These are phyloP conservation scores for Xestia xanthographa DNA, from an alignment of 2,888 invertebrate genomes.

Conservation along the genomic window DNA sequence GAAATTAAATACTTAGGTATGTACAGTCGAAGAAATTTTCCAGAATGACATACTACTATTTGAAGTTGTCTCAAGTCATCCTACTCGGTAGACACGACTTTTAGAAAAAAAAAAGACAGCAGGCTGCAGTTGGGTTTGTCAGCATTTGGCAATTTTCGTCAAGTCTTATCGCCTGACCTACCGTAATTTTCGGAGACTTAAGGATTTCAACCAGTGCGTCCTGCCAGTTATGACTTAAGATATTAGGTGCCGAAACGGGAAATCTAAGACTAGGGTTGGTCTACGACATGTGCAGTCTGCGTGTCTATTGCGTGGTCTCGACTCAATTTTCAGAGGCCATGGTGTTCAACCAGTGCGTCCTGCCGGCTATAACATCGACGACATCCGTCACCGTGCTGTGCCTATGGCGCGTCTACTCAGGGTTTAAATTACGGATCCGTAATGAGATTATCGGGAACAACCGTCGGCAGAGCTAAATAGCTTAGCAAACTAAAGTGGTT, in stretches of 20 bases:
- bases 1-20: slow-evolving; percentile 9
- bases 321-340: too few relatives aligned
- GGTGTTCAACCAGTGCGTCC: too few relatives aligned
- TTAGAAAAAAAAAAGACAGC: too few relatives aligned
- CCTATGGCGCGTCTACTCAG: background rate
- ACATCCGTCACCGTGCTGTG: background rate
- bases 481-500: background rate
- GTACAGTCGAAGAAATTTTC: background rate
- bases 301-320: background rate
- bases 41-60: background rate
- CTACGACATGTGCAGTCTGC: background rate
- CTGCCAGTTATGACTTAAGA: too few relatives aligned
- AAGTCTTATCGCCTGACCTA: background rate
- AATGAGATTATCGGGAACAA: background rate
- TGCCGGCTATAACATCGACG: too few relatives aligned
- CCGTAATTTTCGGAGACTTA: too few relatives aligned
- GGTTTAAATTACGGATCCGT: background rate
- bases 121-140: background rate
- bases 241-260: too few relatives aligned
- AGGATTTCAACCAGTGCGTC: too few relatives aligned
- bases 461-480: background rate
- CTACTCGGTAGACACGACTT: background rate
- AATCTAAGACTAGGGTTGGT: too few relatives aligned
- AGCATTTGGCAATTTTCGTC: background rate
- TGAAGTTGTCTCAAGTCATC: background rate